Evolutionary conservation across 2,113 vertebrate genomes (phyloP).

Genomic region (Erythrolamprus reginae): DNA sequence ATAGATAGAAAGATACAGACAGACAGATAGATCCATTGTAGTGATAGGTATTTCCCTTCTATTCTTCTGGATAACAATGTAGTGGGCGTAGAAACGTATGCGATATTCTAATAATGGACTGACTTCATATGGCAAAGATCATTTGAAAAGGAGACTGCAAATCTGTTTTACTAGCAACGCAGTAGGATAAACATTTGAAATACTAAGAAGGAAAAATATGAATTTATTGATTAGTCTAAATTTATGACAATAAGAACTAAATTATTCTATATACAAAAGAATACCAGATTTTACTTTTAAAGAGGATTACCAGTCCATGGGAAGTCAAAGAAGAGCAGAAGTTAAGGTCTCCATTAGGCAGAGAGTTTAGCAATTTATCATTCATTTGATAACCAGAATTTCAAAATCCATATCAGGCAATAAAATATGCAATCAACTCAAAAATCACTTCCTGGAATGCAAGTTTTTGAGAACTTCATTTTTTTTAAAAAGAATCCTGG

Average conservation of each 20-base stretch:
- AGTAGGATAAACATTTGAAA: not conserved
- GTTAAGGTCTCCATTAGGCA: not conserved
- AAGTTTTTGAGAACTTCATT: not conserved
- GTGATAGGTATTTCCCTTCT: not conserved
- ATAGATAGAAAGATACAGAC: not conserved
- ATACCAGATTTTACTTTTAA: not conserved
- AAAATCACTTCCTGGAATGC: not conserved
- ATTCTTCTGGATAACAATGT: not conserved
- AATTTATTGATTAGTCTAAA: not conserved
- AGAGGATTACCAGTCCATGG: not conserved
- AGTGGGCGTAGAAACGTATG: not conserved
- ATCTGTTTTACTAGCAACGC: not conserved
- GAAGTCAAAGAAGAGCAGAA: not conserved
- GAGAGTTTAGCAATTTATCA: not conserved
- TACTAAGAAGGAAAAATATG: not conserved
- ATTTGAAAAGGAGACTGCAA: not conserved
- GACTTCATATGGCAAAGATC: not conserved
- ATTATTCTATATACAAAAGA: not conserved
- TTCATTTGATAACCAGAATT: not conserved
- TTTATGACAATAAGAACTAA: not conserved
- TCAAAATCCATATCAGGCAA: not conserved
- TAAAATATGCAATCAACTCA: not conserved
- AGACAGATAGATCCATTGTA: not conserved
- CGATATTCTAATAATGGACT: not conserved
- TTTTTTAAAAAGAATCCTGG: not conserved